Conservation (phyloP, 2,888 invertebrate genomes). For the Caenorhabditis wallacei region DNA sequence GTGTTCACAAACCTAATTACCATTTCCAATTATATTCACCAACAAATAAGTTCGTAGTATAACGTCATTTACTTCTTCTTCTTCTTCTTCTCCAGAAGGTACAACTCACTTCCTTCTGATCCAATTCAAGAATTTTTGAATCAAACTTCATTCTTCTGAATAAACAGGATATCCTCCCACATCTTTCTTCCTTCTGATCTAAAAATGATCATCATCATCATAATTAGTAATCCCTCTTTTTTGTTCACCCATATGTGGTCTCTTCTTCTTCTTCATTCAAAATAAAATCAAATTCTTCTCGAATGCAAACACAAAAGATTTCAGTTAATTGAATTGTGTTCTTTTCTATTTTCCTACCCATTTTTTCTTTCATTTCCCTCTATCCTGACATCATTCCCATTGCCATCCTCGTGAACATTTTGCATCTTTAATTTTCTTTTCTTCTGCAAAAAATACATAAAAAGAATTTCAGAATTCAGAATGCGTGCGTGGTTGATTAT, state of each 20-base stretch:
- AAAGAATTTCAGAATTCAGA: conserved; percentile 3
- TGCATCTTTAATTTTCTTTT: background rate
- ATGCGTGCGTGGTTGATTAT: conserved; percentile 25
- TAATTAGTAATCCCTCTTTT: background rate
- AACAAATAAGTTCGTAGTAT: too few relatives aligned
- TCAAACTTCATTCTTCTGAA: background rate
- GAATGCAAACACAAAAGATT: conserved; percentile 28
- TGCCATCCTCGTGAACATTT: background rate
- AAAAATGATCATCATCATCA: conserved; percentile 16
- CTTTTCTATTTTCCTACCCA: background rate
- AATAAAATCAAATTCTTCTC: background rate
- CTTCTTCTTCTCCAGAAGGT: too few relatives aligned
- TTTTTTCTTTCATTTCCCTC: background rate
- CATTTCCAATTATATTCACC: too few relatives aligned
- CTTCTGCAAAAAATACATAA: background rate
- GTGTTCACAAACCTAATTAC: too few relatives aligned
- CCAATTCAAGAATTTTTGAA: background rate
- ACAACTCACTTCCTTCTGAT: background rate
- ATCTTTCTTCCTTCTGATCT: background rate
- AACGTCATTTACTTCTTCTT: too few relatives aligned
- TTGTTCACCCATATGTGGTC: conserved; percentile 16
- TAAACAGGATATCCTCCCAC: conserved; percentile 1
- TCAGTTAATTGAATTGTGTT: conserved; percentile 29
- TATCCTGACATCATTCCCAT: conserved; percentile 21
- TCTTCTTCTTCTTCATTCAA: background rate